phyloP scores from a whole-genome alignment of 2,888 invertebrate species.

The Athalia circularis region DNA sequence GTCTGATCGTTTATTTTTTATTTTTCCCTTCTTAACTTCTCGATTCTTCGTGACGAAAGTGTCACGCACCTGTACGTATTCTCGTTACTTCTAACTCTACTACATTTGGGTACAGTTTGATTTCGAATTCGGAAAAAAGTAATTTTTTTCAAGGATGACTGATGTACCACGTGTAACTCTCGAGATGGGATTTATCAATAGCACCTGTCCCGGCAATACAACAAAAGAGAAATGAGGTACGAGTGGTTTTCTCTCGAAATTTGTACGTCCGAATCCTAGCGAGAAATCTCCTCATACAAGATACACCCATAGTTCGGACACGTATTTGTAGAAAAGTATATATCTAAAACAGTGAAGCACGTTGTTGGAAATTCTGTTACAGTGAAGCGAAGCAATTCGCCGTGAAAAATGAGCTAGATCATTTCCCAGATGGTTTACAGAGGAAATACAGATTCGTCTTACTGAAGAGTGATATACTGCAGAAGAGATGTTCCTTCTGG shows the following conservation, averaged over 20 bases:
- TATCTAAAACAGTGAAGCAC: constrained; percentile 18
- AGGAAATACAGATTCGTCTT: constrained; percentile 38
- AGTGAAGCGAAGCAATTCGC: constrained; percentile 29
- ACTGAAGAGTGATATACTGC: constrained; percentile 35
- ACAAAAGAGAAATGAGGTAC: constrained; percentile 14
- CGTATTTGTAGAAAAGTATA: neutral
- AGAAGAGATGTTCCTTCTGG: neutral
- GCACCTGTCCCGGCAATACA: neutral
- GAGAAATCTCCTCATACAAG: constrained; percentile 18
- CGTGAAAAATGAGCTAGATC: constrained; percentile 40
- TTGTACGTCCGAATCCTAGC: constrained; percentile 29
- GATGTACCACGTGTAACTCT: neutral
- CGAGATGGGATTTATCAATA: constrained; percentile 25
- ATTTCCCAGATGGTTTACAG: constrained; percentile 43
- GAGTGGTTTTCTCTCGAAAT: constrained; percentile 19
- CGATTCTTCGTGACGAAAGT: neutral
- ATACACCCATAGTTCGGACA: neutral
- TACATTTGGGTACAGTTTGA: neutral
- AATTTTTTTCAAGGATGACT: too few species aligned
- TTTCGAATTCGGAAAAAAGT: too few species aligned
- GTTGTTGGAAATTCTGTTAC: constrained; percentile 25
- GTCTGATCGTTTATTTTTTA: neutral
- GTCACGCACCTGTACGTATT: neutral
- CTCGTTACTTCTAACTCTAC: neutral
- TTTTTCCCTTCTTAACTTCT: neutral